phyloP scores from a whole-genome alignment of 2,888 invertebrate species.

The Tanytarsus gracilentus region DNA sequence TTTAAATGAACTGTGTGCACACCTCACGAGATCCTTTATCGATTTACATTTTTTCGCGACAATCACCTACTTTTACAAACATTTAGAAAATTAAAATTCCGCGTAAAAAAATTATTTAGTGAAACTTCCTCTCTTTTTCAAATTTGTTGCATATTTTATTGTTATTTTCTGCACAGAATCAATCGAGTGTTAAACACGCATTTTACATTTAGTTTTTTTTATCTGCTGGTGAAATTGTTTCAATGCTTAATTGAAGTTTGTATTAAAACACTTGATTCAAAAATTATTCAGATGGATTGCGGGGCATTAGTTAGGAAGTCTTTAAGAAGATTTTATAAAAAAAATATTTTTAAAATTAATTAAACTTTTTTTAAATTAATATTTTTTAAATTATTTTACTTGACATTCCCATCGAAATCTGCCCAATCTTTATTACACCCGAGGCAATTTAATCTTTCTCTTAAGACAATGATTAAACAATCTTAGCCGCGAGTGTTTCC shows the following conservation, averaged over 20 bases:
- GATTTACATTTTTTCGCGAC: conserved; percentile 15
- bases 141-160: neutral
- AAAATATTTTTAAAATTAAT: too few relatives aligned
- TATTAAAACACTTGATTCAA: neutral
- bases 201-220: neutral
- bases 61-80: neutral
- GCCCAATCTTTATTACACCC: too few relatives aligned
- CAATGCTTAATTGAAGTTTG: neutral
- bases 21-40: conserved; percentile 19
- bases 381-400: too few relatives aligned
- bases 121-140: conserved; percentile 6
- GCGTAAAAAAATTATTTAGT: neutral
- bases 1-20: conserved; percentile 1
- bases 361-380: too few relatives aligned
- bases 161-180: neutral
- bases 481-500: too few relatives aligned
- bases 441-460: too few relatives aligned
- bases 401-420: too few relatives aligned
- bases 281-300: too few relatives aligned
- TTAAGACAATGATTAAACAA: too few relatives aligned
- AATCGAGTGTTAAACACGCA: conserved; percentile 14
- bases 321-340: too few relatives aligned
- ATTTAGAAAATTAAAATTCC: neutral
- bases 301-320: too few relatives aligned
- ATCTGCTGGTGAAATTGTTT: neutral